Percentiles rank a stretch among this genome's conserved stretches.
These are phyloP conservation scores for Scortum barcoo DNA, from an alignment of 2,113 vertebrate genomes.

Conservation along the genomic window DNA sequence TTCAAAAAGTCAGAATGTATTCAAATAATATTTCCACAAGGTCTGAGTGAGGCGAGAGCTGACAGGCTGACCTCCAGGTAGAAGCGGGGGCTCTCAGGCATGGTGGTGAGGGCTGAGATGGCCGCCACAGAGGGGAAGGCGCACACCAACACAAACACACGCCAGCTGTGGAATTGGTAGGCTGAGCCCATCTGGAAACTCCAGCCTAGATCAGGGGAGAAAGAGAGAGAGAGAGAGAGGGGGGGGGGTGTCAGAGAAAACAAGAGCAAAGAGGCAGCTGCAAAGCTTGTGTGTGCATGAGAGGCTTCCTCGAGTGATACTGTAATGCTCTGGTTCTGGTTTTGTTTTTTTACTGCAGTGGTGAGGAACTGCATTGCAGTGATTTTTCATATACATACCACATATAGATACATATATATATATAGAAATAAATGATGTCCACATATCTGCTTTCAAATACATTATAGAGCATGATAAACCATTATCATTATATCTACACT, in stretches of 20 bases:
- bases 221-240: not conserved
- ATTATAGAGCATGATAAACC: not conserved
- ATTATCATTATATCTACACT: not conserved
- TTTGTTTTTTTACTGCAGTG: not conserved
- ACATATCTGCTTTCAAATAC: not conserved
- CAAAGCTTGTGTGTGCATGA: not conserved
- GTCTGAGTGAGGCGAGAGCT: constrained; percentile 11
- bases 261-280: constrained; percentile 23
- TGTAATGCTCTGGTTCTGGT: not conserved
- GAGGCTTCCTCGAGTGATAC: not conserved
- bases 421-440: not conserved
- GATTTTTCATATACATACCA: not conserved
- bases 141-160: constrained; percentile 97
- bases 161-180: constrained; percentile 99
- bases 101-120: constrained; percentile 94
- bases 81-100: constrained; percentile 98
- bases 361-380: not conserved
- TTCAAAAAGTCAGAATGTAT: constrained; percentile 17
- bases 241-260: not conserved
- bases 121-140: constrained; percentile 96
- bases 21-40: not conserved
- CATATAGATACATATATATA: not conserved
- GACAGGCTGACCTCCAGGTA: constrained; percentile 90
- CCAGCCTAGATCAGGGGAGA: constrained; percentile 86
- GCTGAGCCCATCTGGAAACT: constrained; percentile 99